Evolutionary conservation across 2,113 vertebrate genomes (phyloP).

Genomic region (Perca flavescens): DNA sequence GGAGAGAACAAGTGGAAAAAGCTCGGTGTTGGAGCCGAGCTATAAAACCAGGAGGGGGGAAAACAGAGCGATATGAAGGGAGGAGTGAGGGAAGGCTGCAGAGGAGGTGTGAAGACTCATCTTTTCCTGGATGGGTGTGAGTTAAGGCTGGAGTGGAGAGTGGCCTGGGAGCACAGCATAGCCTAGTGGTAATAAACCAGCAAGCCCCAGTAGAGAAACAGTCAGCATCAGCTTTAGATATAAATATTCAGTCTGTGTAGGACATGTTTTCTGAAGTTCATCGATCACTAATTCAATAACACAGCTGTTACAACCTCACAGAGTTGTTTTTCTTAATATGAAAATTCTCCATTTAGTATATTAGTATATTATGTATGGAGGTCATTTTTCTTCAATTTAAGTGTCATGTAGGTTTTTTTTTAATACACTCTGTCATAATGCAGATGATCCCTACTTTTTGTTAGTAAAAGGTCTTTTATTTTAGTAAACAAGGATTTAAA

Average conservation of each 20-base stretch:
- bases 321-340: background rate
- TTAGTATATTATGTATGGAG: background rate
- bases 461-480: background rate
- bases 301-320: background rate
- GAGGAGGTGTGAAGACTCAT: conserved; percentile 85
- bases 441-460: background rate
- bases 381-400: background rate
- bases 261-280: conserved; percentile 5
- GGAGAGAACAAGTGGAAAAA: conserved; percentile 66
- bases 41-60: conserved; percentile 53
- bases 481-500: background rate
- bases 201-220: conserved; percentile 59
- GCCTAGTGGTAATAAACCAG: conserved; percentile 67
- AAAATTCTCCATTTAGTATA: background rate
- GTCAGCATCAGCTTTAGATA: background rate
- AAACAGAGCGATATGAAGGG: conserved; percentile 25
- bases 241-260: background rate
- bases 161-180: conserved; percentile 68
- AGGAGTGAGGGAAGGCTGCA: conserved; percentile 54
- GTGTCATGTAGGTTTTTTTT: background rate
- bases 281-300: conserved; percentile 16
- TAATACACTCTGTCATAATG: background rate
- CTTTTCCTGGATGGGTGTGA: conserved; percentile 78
- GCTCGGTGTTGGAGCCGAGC: conserved; percentile 56
- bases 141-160: conserved; percentile 58